Evolutionary conservation across 2,113 vertebrate species (phyloP).

Genomic region (Neomonachus schauinslandi): DNA sequence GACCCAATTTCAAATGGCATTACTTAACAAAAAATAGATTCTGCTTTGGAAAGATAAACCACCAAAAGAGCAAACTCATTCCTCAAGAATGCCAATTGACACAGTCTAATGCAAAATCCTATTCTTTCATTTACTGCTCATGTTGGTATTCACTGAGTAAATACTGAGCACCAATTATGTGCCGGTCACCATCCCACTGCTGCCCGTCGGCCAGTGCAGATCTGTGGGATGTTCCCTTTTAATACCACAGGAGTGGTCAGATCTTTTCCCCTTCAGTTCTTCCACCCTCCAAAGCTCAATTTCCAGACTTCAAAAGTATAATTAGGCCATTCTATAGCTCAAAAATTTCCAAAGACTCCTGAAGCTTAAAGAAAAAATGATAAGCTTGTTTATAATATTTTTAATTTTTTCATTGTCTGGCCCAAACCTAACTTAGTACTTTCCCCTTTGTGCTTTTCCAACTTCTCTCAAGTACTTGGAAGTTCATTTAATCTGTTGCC

Average conservation of each 20-base stretch:
- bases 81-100: not conserved
- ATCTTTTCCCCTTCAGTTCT: not conserved
- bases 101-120: constrained; percentile 39
- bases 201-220: not conserved
- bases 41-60: constrained; percentile 6
- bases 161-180: too few species aligned
- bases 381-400: not conserved
- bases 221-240: not conserved
- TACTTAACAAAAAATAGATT: not conserved
- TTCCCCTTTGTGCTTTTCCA: not conserved
- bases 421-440: not conserved
- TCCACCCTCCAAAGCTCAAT: not conserved
- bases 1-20: not conserved
- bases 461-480: not conserved
- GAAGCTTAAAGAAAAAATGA: not conserved
- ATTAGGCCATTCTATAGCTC: not conserved
- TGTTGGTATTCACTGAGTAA: not conserved
- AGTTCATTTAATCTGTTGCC: not conserved
- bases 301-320: not conserved
- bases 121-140: not conserved
- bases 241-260: not conserved
- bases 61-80: constrained; percentile 50
- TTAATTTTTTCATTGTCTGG: not conserved
- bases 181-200: not conserved
- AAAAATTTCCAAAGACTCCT: not conserved